Evolutionary conservation across 2,888 invertebrate species (phyloP), one percentile per base, ranked within the genome.

Genomic region (Villa cingulata): DNA sequence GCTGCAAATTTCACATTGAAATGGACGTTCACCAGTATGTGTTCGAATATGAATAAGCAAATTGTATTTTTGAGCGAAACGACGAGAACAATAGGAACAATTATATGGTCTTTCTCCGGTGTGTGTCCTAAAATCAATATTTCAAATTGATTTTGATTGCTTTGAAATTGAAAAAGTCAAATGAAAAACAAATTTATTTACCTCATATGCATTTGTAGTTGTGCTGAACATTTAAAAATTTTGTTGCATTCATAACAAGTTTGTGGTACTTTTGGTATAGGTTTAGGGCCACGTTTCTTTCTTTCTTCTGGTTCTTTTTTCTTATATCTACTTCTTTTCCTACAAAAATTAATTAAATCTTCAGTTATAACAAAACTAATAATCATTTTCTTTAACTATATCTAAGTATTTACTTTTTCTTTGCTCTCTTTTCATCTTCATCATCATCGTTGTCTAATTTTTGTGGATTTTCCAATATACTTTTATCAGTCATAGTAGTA

Each of bases 1-100:
- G 45, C 77, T 76, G 61, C 78, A 78, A 9, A 77, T 71, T 60
- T 78, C 77, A 62, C 78, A 78, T 51, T 78, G 77, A 54, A 76
- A 78, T 0, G 78, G 78, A 49, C 74, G 74, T 44, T 76, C 77
- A 0, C 68, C 67, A 0, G 77, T 77, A 51, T 78, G 78, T 1
- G 74, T 70, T 4, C 78, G 65, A 18, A 75, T 63, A 54, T 78
- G 78, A 51, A 77, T 75, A 4, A 76, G 74, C 0, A 78, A 64
- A 57, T 78, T 78, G 56, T 78, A 76, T 58, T 78, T 78, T 55
- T 78, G 78, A 2, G 76, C 74, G 55, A 78, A 78, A 7, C 74
- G 64, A 15, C 75, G 70, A 0, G 74, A 69, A 51, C 78, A 78
- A 53, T 73, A 76, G 55, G 68, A 70, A 53, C 78, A 78, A 1